phyloP scores from a whole-genome alignment of 2,113 vertebrate genomes.

The Seriola aureovittata region DNA sequence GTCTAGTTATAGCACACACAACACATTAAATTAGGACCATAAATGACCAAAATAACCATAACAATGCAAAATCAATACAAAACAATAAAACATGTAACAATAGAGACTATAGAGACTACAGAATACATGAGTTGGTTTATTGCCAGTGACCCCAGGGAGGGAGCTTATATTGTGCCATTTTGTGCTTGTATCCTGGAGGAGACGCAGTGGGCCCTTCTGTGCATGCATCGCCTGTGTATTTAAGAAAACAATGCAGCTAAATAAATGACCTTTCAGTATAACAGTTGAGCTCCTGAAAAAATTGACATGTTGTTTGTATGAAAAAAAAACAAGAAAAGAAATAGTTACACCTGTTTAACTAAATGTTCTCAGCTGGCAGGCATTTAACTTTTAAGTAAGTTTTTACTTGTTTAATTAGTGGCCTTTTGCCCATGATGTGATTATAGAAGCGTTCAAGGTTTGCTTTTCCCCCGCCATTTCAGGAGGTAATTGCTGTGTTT shows the following conservation, averaged over 20 bases:
- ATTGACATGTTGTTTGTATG: neutral
- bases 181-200: neutral
- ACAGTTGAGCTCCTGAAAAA: neutral
- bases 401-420: constrained; percentile 31
- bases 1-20: neutral
- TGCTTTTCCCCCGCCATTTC: constrained; percentile 7
- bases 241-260: constrained; percentile 9
- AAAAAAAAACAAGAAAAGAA: neutral
- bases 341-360: neutral
- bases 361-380: constrained; percentile 1
- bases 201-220: neutral
- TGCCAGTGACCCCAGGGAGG: neutral
- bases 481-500: constrained; percentile 40
- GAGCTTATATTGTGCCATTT: neutral
- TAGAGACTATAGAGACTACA: neutral
- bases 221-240: neutral
- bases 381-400: neutral
- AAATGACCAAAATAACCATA: neutral
- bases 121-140: neutral
- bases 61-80: neutral
- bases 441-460: constrained; percentile 27
- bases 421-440: constrained; percentile 10
- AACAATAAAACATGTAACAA: neutral
- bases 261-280: constrained; percentile 6
- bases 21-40: neutral